A percentile compares a stretch with the other conserved stretches of the same genome.
Evolutionary conservation across 2,888 invertebrate species (phyloP).

Genomic region (Folsomia candida): DNA sequence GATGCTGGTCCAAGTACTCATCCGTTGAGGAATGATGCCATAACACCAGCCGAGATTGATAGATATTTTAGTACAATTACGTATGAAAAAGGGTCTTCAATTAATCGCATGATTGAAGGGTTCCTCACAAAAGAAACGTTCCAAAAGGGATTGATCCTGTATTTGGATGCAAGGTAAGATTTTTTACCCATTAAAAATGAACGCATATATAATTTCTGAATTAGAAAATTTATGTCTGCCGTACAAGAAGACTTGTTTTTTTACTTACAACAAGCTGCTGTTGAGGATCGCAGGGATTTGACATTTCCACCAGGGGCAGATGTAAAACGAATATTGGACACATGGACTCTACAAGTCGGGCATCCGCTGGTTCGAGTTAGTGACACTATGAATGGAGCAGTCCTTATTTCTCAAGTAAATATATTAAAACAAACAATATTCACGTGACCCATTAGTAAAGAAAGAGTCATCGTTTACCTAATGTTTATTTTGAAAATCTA

Average conservation of each 20-base stretch:
- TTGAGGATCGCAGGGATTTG: slow-evolving; percentile 58
- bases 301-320: slow-evolving; percentile 56
- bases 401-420: slow-evolving; percentile 12
- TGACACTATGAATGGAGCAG: neutral
- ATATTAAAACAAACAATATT: too few relatives aligned
- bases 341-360: slow-evolving; percentile 56
- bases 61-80: neutral
- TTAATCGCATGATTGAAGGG: slow-evolving; percentile 86
- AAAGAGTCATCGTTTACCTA: too few relatives aligned
- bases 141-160: slow-evolving; percentile 65
- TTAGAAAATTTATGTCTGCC: slow-evolving; percentile 56
- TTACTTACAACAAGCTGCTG: slow-evolving; percentile 68
- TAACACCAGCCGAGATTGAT: neutral
- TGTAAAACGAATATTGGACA: slow-evolving; percentile 60
- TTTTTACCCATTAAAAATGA: neutral
- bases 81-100: slow-evolving; percentile 54
- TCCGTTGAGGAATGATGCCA: slow-evolving; percentile 2
- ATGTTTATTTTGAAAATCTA: too few relatives aligned
- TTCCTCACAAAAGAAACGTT: slow-evolving; percentile 75
- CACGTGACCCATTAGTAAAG: too few relatives aligned
- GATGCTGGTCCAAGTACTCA: slow-evolving; percentile 6
- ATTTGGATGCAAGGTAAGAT: slow-evolving; percentile 59
- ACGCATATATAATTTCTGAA: too few relatives aligned
- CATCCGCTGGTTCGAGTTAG: slow-evolving; percentile 49
- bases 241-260: slow-evolving; percentile 81